phyloP scores from a whole-genome alignment of 1,140 invertebrate genomes.

The Amphibalanus amphitrite region DNA sequence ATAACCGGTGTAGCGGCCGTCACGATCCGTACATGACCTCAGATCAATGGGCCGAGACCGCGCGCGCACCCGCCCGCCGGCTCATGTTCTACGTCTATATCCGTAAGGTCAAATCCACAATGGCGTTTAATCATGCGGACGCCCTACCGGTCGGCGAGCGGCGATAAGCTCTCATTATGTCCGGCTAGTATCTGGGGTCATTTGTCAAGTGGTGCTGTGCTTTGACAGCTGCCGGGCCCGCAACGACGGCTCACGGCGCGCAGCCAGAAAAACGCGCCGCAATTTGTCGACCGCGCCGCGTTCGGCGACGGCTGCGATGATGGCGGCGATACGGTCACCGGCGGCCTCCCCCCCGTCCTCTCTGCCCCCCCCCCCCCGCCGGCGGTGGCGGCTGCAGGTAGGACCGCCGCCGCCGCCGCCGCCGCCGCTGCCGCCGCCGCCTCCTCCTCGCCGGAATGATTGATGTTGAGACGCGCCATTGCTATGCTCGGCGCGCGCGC shows the following conservation, averaged over 20 bases:
- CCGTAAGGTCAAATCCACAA: neutral
- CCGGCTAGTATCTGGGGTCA: neutral
- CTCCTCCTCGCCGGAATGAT: neutral
- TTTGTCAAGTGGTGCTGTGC: neutral
- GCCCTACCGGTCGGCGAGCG: neutral
- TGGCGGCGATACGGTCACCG: neutral
- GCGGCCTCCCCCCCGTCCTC: too few relatives aligned
- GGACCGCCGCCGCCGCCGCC: too few relatives aligned
- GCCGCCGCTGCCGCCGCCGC: too few relatives aligned
- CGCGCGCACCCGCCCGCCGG: too few relatives aligned
- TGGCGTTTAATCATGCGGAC: neutral
- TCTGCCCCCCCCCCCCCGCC: too few relatives aligned
- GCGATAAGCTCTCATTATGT: neutral
- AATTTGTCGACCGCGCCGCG: neutral
- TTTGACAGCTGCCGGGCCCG: neutral
- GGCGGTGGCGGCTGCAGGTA: too few relatives aligned
- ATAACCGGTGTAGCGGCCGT: too few relatives aligned
- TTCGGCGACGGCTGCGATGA: too few relatives aligned
- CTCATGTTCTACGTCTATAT: neutral
- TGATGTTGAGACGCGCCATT: neutral
- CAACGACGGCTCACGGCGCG: neutral
- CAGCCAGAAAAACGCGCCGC: neutral
- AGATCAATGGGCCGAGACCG: too few relatives aligned
- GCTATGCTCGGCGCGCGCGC: neutral
- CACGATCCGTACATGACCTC: too few relatives aligned